Percentiles rank a stretch among this genome's conserved stretches.
phyloP scores from a whole-genome alignment of 2,888 invertebrate genomes.

The Elegia similella region DNA sequence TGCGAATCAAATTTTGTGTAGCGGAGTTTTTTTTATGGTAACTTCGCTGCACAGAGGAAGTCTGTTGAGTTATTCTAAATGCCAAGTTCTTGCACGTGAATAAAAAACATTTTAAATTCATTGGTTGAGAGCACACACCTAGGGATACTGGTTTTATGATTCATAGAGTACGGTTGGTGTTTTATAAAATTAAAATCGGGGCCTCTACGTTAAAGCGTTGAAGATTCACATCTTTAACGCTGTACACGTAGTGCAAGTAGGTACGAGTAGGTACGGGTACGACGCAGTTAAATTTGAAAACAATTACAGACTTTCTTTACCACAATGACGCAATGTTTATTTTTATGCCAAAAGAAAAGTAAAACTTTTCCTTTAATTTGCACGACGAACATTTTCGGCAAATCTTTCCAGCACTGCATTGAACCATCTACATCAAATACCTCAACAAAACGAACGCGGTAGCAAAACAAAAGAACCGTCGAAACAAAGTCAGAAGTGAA shows the following conservation, averaged over 20 bases:
- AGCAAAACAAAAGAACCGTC: conserved; percentile 25
- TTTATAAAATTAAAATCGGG: too few relatives aligned
- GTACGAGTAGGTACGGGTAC: too few relatives aligned
- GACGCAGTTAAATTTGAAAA: too few relatives aligned
- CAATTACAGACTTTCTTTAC: too few relatives aligned
- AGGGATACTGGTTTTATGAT: too few relatives aligned
- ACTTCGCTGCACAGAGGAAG: conserved; percentile 20
- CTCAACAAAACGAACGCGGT: conserved; percentile 11
- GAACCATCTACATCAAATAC: not conserved
- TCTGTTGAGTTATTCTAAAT: not conserved
- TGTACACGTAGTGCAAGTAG: too few relatives aligned
- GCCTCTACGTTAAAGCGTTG: too few relatives aligned
- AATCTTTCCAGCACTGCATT: not conserved
- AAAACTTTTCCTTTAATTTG: not conserved
- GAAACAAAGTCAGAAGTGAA: conserved; percentile 27
- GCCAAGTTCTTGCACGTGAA: not conserved
- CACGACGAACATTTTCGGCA: not conserved
- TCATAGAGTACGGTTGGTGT: too few relatives aligned
- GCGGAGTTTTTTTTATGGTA: conserved; percentile 49
- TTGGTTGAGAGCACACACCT: not conserved
- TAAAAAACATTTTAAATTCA: not conserved
- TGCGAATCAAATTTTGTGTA: conserved; percentile 69
- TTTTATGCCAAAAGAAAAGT: not conserved
- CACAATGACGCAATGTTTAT: too few relatives aligned
- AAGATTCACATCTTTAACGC: too few relatives aligned